Base-by-base conservation (phyloP, 2,888 invertebrate genomes). In the Lasioglossum marginatum region DNA sequence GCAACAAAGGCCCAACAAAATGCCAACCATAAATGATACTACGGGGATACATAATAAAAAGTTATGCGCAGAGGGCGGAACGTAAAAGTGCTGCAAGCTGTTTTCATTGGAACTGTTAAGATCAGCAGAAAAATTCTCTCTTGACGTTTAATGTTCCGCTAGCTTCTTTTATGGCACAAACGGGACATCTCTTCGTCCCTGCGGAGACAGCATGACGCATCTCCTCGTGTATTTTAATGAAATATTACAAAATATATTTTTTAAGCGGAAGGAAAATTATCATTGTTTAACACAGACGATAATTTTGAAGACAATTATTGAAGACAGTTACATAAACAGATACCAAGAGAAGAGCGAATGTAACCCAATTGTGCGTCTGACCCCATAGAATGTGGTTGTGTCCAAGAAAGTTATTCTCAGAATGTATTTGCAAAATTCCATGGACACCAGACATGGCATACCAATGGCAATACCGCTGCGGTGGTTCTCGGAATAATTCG, bases 361-460 rank as follows among this genome's bases (percentile, higher is more conserved):
- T 40, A 40, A 14, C 40, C 37, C 40, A 70, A 70, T 70, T n/a
- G 37, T 14, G n/a, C 14, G n/a, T n/a, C 40, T 27, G 40, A 70
- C 40, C 12, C 40, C 70, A 70, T 37, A 70, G 70, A 40, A 70
- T 40, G 40, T 4, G 37, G 40, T n/a, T n/a, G 40, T 70, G 5
- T 70, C 37, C n/a, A 70, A 70, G 37, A 70, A 70, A 40, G 70
- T 70, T 70, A 70, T 70, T 70, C 70, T 70, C 40, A 40, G 70
- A 40, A 70, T 70, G 70, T 40, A 70, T 40, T 70, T 70, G 70
- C 40, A 70, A 40, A 70, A 70, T 70, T 70, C 70, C 70, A 70
- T 40, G 70, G n/a, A n/a, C 70, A 70, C 40, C 70, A n/a, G 40
- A n/a, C 70, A 70, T 70, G n/a, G 12, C 70, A 70, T 70, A 40